Percentiles rank a stretch among this genome's conserved stretches.
Conservation (phyloP, 2,113 vertebrate genomes). For the Anolis sagrei region DNA sequence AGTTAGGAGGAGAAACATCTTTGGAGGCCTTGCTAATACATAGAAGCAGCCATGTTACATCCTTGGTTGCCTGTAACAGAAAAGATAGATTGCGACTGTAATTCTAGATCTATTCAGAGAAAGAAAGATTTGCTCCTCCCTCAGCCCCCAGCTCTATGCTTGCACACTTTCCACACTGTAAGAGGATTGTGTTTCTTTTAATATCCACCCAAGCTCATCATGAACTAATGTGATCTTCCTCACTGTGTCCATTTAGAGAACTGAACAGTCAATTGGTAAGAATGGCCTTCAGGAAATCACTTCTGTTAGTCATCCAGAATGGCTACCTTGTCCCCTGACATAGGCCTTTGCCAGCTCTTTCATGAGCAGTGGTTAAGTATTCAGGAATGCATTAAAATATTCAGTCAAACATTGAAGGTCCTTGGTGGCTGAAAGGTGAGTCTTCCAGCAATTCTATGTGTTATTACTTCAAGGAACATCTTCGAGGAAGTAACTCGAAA, state of each 20-base stretch:
- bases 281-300: not conserved
- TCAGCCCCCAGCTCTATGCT: constrained; percentile 29
- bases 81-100: not conserved
- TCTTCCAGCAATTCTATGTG: rapidly evolving
- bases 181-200: constrained; percentile 90
- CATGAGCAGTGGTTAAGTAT: not conserved
- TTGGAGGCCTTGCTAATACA: not conserved
- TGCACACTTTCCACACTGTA: constrained; percentile 63
- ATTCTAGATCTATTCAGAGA: constrained; percentile 6
- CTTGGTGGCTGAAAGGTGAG: rapidly evolving
- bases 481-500: rapidly evolving
- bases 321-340: not conserved
- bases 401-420: not conserved
- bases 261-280: constrained; percentile 6
- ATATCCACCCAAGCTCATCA: constrained; percentile 75
- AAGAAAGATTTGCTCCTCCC: constrained; percentile 33
- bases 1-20: not conserved
- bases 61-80: constrained; percentile 12
- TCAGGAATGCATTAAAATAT: not conserved
- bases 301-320: not conserved
- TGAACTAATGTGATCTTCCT: constrained; percentile 46
- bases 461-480: not conserved
- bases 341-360: not conserved
- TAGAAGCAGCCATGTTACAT: not conserved
- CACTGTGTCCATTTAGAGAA: not conserved